Evolutionary conservation across 37 sponge, comb jelly and placozoan genomes (phyloP), one percentile per base, ranked within the genome.

Genomic region (Oopsacas minuta): DNA sequence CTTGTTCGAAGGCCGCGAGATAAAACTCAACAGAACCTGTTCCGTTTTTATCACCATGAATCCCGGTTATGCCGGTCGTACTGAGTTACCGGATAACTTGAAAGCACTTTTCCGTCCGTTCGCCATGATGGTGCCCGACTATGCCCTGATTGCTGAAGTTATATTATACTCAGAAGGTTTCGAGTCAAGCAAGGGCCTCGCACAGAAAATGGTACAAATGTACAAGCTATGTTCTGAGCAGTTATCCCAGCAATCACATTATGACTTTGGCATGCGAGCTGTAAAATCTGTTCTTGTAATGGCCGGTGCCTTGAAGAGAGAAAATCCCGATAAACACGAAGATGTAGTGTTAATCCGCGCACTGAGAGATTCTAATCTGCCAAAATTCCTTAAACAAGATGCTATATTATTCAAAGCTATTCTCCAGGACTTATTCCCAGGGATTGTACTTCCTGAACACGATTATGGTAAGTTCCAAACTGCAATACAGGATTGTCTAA

Each of bases 41-140:
- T 90, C 99, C 15, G 90, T 87, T n/a, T 97, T 97, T 88, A 88
- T 97, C 87, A 97, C 99, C 38, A 97, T 97, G 99, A 97, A 97
- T 81, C 99, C 99, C 30, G 99, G 99, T 42, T 97, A 97, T 84
- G 99, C 99, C 38, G 99, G 99, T 12, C 86, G 99, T 23, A 97
- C 99, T 39, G 99, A 97, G 82, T 87, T 97, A 36, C 99, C 99
- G 23, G 99, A 97, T 82, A 97, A 97, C 52, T 86, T 97, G 82
- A 97, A 97, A 86, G 95, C 99, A 10, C 92, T 97, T 39, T 97
- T 97, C 89, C 81, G 99, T 87, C 99, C 99, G 8, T 97, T 97
- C 85, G 95, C 99, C 28, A 97, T 97, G 99, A 97, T 97, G 99
- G 95, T 97, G 1, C 99, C 99, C 1, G 99, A 97, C 83, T 97